phyloP scores from a whole-genome alignment of 2,797 vertebrate genomes.

The Xiphorhynchus erythropygius region DNA sequence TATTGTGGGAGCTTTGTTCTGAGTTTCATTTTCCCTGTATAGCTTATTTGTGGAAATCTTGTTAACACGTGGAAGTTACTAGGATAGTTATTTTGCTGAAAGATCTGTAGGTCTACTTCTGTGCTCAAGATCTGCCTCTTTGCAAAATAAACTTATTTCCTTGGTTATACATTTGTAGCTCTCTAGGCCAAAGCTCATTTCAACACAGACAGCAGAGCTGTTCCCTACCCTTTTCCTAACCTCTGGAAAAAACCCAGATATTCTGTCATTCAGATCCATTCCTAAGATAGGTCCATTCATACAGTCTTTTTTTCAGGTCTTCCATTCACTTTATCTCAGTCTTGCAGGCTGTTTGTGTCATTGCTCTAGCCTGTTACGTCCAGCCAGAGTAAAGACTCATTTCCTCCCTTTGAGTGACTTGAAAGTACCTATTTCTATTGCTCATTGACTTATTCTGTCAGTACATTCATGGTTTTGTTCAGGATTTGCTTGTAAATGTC shows the following conservation, averaged over 20 bases:
- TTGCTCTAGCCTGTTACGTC: neutral
- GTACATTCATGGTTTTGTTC: neutral
- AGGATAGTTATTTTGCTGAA: neutral
- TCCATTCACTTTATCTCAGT: neutral
- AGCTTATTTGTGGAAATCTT: neutral
- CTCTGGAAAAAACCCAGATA: neutral
- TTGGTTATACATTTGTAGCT: neutral
- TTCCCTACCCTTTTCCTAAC: neutral
- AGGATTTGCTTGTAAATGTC: neutral
- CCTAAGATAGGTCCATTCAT: neutral
- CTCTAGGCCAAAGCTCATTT: neutral
- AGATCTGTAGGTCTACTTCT: neutral
- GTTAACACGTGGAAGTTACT: neutral
- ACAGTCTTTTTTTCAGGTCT: neutral
- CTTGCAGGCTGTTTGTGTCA: neutral
- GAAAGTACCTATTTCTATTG: neutral
- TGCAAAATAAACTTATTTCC: neutral
- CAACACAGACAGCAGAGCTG: neutral
- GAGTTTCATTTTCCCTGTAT: neutral
- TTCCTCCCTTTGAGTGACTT: neutral
- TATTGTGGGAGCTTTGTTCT: neutral
- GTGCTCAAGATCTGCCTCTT: neutral
- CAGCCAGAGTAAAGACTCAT: neutral
- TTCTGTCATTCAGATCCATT: neutral
- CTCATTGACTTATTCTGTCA: neutral